A percentile compares a stretch with the other conserved stretches of the same genome.
Conservation (phyloP, 2,888 invertebrate species). For the Ornithoptera alexandrae region DNA sequence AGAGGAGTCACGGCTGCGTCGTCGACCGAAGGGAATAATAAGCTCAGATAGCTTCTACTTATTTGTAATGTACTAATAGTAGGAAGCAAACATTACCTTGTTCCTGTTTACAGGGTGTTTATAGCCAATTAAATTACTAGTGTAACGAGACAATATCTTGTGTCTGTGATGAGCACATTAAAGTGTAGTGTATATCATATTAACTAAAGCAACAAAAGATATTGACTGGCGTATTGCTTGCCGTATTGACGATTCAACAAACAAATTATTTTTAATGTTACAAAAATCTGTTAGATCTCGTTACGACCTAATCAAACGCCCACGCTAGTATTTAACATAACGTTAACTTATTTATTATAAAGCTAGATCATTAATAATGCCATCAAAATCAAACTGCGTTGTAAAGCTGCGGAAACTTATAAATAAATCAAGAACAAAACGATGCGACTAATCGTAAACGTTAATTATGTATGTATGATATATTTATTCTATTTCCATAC, state of each 20-base stretch:
- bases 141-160: too few relatives aligned
- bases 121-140: too few relatives aligned
- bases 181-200: too few relatives aligned
- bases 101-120: too few relatives aligned
- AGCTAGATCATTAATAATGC: slow-evolving; percentile 22
- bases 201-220: too few relatives aligned
- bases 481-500: slow-evolving; percentile 20
- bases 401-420: slow-evolving; percentile 15
- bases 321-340: slow-evolving; percentile 6
- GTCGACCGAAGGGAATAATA: too few relatives aligned
- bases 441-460: slow-evolving; percentile 20
- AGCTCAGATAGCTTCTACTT: too few relatives aligned
- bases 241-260: slow-evolving; percentile 3
- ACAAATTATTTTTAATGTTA: not conserved
- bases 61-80: too few relatives aligned
- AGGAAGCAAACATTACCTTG: too few relatives aligned
- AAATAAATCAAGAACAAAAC: slow-evolving; percentile 25
- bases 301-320: slow-evolving; percentile 19
- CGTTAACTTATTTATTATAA: slow-evolving; percentile 10
- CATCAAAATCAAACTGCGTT: slow-evolving; percentile 21
- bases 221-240: too few relatives aligned
- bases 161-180: too few relatives aligned
- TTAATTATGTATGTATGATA: slow-evolving; percentile 19
- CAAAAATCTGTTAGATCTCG: not conserved
- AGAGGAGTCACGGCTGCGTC: too few relatives aligned